These are phyloP conservation scores for Pongo pygmaeus DNA, from an alignment of 2,113 vertebrate species.

Conservation along the genomic window DNA sequence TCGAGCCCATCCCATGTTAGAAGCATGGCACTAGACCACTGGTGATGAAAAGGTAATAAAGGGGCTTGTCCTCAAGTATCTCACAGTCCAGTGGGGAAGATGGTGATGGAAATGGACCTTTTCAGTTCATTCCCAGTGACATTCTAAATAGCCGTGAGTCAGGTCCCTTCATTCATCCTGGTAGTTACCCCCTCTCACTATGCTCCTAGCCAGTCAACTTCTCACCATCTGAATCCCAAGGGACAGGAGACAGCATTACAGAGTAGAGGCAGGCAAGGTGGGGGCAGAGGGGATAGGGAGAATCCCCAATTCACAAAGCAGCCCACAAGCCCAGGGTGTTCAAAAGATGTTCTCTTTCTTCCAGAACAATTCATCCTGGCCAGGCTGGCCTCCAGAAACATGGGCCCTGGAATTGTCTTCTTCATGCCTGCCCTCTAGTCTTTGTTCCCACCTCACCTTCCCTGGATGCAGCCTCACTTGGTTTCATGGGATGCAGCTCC, in stretches of 20 bases:
- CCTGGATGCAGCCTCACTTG: too few relatives aligned
- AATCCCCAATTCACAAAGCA: fast-evolving
- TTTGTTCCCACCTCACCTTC: not conserved
- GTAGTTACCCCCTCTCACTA: fast-evolving
- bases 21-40: fast-evolving
- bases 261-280: too few relatives aligned
- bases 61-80: not conserved
- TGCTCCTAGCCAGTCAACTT: fast-evolving
- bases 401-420: not conserved
- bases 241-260: not conserved
- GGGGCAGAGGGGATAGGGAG: too few relatives aligned
- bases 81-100: not conserved
- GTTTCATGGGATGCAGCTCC: not conserved
- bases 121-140: not conserved
- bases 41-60: too few relatives aligned
- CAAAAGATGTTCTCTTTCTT: not conserved
- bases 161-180: not conserved
- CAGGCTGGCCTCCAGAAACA: not conserved
- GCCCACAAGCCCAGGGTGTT: not conserved
- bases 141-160: not conserved
- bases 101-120: too few relatives aligned
- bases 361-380: not conserved
- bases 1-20: too few relatives aligned
- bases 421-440: too few relatives aligned
- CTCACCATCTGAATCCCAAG: not conserved